These are phyloP conservation scores for Sarcophaga bullata DNA, from an alignment of 1,140 invertebrate genomes.

Conservation along the genomic window DNA sequence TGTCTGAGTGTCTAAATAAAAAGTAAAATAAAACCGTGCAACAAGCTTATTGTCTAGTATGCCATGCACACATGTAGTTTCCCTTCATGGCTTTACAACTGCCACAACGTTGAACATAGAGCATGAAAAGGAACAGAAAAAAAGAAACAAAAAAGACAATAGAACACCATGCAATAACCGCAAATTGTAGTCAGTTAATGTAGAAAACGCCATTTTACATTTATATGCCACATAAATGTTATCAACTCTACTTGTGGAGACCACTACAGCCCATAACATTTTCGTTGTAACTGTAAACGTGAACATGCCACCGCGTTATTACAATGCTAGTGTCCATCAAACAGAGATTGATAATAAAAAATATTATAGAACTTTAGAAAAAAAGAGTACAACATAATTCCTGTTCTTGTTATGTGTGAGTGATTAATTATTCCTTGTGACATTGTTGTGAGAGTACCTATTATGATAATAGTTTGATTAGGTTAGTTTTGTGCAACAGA, in stretches of 20 bases:
- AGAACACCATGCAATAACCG: not conserved
- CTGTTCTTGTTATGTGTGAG: too few species aligned
- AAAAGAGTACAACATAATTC: too few species aligned
- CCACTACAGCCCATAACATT: not conserved
- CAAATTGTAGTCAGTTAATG: not conserved
- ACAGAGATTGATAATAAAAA: too few species aligned
- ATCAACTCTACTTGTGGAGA: not conserved
- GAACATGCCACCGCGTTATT: too few species aligned
- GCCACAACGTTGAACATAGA: not conserved
- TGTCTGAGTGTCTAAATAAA: not conserved
- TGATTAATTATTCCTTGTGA: too few species aligned
- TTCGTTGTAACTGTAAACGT: too few species aligned
- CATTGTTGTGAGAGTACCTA: too few species aligned
- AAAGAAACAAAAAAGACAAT: too few species aligned
- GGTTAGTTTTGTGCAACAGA: too few species aligned
- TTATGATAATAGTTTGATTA: too few species aligned
- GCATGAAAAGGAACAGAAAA: not conserved
- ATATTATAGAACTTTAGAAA: too few species aligned
- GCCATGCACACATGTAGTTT: not conserved
- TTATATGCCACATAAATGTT: not conserved
- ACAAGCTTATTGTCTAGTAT: not conserved
- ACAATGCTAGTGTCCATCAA: too few species aligned
- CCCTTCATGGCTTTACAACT: not conserved
- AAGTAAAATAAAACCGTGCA: not conserved
- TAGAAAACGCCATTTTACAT: not conserved